A percentile compares a stretch with the other conserved stretches of the same genome.
Evolutionary conservation across 2,888 invertebrate species (phyloP).

Genomic region (Oscheius sp.): DNA sequence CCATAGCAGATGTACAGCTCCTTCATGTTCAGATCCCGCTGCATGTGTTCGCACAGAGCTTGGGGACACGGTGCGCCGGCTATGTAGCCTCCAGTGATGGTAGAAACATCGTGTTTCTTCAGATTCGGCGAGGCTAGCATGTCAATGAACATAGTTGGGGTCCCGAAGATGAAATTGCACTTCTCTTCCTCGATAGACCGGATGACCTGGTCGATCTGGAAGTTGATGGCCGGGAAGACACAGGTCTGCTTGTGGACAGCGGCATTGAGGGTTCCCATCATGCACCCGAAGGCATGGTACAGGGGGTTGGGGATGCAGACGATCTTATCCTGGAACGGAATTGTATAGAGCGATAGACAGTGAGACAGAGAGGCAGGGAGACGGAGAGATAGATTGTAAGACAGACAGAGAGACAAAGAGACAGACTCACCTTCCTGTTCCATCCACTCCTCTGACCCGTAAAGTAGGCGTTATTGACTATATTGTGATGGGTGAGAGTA

Average conservation of each 20-base stretch:
- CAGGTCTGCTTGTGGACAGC: slow-evolving; percentile 76
- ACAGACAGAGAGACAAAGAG: too few species aligned
- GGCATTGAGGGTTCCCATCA: slow-evolving; percentile 79
- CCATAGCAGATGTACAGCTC: slow-evolving; percentile 55
- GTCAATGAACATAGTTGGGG: slow-evolving; percentile 77
- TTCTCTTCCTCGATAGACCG: slow-evolving; percentile 81
- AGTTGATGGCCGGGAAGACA: slow-evolving; percentile 75
- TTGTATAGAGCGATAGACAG: too few species aligned
- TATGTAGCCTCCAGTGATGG: slow-evolving; percentile 78
- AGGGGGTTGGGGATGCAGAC: slow-evolving; percentile 71
- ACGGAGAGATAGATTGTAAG: too few species aligned
- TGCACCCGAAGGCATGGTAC: slow-evolving; percentile 83
- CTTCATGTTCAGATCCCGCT: slow-evolving; percentile 74
- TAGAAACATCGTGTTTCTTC: slow-evolving; percentile 69
- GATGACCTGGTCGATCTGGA: slow-evolving; percentile 79
- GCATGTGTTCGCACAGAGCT: slow-evolving; percentile 75
- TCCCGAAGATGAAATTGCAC: slow-evolving; percentile 76
- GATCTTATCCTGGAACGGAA: slow-evolving; percentile 6
- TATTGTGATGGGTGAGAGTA: slow-evolving; percentile 79
- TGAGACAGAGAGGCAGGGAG: too few species aligned
- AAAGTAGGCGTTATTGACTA: slow-evolving; percentile 83
- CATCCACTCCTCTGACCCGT: slow-evolving; percentile 77
- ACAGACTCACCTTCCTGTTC: slow-evolving; percentile 1
- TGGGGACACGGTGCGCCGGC: slow-evolving; percentile 83
- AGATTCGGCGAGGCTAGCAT: slow-evolving; percentile 73